phyloP scores from a whole-genome alignment of 2,888 invertebrate genomes.

The Pterobdella sp. region DNA sequence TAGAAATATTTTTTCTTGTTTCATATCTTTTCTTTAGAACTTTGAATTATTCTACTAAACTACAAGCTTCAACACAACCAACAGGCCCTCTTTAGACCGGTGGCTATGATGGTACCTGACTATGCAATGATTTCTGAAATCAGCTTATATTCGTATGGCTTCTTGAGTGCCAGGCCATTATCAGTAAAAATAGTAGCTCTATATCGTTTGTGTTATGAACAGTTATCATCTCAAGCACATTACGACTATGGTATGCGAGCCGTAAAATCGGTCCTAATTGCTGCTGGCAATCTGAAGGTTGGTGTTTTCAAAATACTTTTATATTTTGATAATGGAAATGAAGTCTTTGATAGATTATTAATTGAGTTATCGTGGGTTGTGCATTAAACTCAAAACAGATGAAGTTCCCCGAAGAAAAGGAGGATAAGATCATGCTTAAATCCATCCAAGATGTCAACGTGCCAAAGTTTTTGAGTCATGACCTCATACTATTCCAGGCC shows the following conservation, averaged over 20 bases:
- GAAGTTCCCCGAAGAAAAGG: conserved; percentile 51
- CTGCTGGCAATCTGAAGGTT: conserved; percentile 54
- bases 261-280: conserved; percentile 55
- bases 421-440: conserved; percentile 53
- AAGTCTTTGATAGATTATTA: not conserved
- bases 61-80: conserved; percentile 11
- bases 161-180: conserved; percentile 67
- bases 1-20: too few relatives aligned
- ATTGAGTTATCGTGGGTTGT: too few relatives aligned
- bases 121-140: conserved; percentile 95
- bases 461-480: conserved; percentile 55
- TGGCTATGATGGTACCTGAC: conserved; percentile 93
- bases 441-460: conserved; percentile 55
- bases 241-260: conserved; percentile 56
- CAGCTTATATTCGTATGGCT: conserved; percentile 82
- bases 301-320: not conserved
- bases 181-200: conserved; percentile 55
- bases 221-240: conserved; percentile 53
- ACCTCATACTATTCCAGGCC: conserved; percentile 53
- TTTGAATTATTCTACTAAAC: too few relatives aligned
- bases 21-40: too few relatives aligned
- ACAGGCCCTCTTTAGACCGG: conserved; percentile 73
- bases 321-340: not conserved
- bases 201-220: conserved; percentile 53
- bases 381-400: too few relatives aligned